phyloP scores from a whole-genome alignment of 2,113 vertebrate genomes.

The Xiphias gladius region DNA sequence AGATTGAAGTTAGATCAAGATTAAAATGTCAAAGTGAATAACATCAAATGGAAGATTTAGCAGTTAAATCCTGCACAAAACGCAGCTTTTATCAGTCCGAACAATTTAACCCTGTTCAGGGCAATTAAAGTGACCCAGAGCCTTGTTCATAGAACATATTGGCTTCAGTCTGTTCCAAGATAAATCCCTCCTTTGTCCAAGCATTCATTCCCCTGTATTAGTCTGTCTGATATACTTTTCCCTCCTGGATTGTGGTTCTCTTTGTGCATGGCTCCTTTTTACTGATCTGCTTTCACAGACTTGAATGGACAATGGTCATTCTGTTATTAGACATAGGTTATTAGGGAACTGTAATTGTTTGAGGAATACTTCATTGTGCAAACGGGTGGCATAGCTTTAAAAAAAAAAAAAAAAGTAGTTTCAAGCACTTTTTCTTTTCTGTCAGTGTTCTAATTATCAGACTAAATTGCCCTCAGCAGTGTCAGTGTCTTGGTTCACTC shows the following conservation, averaged over 20 bases:
- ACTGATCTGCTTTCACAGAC: conserved; percentile 16
- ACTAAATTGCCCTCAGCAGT: conserved; percentile 4
- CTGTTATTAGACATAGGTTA: conserved; percentile 1
- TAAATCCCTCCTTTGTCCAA: conserved; percentile 65
- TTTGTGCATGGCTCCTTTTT: conserved; percentile 3
- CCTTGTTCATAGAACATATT: conserved; percentile 33
- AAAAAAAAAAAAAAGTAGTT: neutral
- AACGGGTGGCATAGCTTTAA: neutral
- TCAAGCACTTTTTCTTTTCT: no score
- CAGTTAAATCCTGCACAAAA: conserved; percentile 52
- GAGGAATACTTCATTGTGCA: neutral
- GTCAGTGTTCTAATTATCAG: conserved; percentile 2
- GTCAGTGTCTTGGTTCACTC: conserved; percentile 12
- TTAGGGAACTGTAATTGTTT: conserved; percentile 6
- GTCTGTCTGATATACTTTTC: conserved; percentile 37
- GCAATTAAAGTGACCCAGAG: conserved; percentile 62
- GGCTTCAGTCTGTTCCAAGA: conserved; percentile 44
- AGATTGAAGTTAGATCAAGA: conserved; percentile 67
- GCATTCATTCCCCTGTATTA: conserved; percentile 45
- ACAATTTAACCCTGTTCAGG: conserved; percentile 59
- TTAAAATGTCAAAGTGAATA: conserved; percentile 65
- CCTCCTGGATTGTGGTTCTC: conserved; percentile 13
- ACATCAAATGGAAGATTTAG: conserved; percentile 57
- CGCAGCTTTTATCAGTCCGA: conserved; percentile 50
- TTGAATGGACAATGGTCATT: neutral